These are phyloP conservation scores for Vanessa tameamea DNA, from an alignment of 1,140 invertebrate species.

Conservation along the genomic window DNA sequence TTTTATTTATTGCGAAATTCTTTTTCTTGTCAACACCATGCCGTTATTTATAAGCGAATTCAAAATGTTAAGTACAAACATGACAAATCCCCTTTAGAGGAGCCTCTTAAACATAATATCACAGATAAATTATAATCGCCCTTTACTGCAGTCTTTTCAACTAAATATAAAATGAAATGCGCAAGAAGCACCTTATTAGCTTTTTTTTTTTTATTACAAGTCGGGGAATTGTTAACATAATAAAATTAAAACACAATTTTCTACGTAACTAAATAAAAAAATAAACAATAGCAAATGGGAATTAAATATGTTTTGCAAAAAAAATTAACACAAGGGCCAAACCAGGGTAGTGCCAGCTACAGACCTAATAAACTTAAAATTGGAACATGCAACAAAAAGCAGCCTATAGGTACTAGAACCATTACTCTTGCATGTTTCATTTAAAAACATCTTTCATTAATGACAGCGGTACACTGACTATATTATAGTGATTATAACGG, in stretches of 20 bases:
- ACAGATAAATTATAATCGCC: slow-evolving; percentile 65
- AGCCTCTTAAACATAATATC: slow-evolving; percentile 74
- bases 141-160: slow-evolving; percentile 60
- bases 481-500: slow-evolving; percentile 23
- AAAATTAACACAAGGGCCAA: slow-evolving; percentile 76
- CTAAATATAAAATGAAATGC: slow-evolving; percentile 26
- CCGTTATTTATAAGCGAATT: slow-evolving; percentile 20
- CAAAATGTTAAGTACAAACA: slow-evolving; percentile 33
- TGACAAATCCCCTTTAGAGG: slow-evolving; percentile 25
- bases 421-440: slow-evolving; percentile 58
- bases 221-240: slow-evolving; percentile 31
- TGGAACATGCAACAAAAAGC: slow-evolving; percentile 73
- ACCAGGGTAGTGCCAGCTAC: slow-evolving; percentile 79
- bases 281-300: slow-evolving; percentile 28
- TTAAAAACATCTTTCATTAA: background rate
- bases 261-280: background rate
- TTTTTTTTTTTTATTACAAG: slow-evolving; percentile 5
- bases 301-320: slow-evolving; percentile 44
- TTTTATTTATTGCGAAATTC: background rate
- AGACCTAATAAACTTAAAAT: slow-evolving; percentile 70
- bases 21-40: slow-evolving; percentile 14
- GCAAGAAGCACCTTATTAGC: slow-evolving; percentile 42
- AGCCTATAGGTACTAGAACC: slow-evolving; percentile 53
- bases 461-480: background rate
- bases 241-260: slow-evolving; percentile 24